Evolutionary conservation across 2,113 vertebrate species (phyloP), one percentile per base, ranked within the genome.

Genomic region (Prochilodus magdalenae): DNA sequence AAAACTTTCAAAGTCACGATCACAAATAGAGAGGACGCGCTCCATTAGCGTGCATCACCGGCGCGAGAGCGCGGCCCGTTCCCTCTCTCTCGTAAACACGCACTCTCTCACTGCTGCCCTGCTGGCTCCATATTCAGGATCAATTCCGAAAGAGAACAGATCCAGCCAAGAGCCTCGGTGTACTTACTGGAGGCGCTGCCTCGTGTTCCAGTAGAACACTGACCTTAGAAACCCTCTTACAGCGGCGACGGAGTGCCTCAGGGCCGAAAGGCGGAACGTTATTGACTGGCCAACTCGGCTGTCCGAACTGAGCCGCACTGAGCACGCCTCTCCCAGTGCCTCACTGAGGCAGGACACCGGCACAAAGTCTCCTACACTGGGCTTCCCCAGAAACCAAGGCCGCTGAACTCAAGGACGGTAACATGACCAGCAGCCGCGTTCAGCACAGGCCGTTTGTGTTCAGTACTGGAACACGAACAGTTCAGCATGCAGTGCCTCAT

Each of bases 1-100:
- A 60, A 63, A 27, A 49, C 24, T 1, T 77, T 53, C 59, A 76
- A 76, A 62, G 73, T 59, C 55, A 40, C 33, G 12, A 44, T 40
- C 57, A 62, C 36, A 13, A 36, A 60, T 22, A 22, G 53, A 60
- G 57, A 24, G 57, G 57, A 26, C 57, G 14, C 6, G 11, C 24
- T 60, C 22, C 15, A 24, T 26, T 60, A 60, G 24, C 20, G 57
- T 60, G 53, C 49, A 51, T 51, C 49, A 51, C 3, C 3, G 53
- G 5, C 4, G 18, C 7, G 18, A 22, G 53, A 20, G 53, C 14
- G 5, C 0, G 53, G 53, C 5, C 53, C 5, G 7, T 55, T 22
- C 53, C 22, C 53, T 55, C 20, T 1, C 53, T 55, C 53, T 55
- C 53, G 22, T 55, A 55, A 55, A 55, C 53, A 55, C 53, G 7